These are phyloP conservation scores for Ramazzottius varieornatus DNA, from an alignment of 2,888 invertebrate species.

Conservation along the genomic window DNA sequence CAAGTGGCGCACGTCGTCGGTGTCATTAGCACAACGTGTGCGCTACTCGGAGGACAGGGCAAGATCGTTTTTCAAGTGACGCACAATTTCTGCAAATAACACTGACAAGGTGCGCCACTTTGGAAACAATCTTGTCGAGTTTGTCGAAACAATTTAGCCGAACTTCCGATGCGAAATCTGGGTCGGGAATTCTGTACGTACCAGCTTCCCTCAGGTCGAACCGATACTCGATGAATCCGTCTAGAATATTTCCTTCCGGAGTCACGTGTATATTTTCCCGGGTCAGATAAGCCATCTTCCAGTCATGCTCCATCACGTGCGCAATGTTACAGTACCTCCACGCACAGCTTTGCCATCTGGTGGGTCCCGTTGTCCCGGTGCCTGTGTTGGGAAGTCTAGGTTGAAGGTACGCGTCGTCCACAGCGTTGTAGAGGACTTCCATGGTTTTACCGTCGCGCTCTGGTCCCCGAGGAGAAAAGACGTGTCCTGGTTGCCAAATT, in stretches of 20 bases:
- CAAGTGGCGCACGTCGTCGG: too few species aligned
- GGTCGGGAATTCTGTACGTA: not conserved
- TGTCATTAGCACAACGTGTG: not conserved
- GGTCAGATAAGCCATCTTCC: not conserved
- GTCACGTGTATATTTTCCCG: not conserved
- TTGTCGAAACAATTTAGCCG: too few species aligned
- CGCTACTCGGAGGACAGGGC: too few species aligned
- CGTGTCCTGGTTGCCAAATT: not conserved
- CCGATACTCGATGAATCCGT: not conserved
- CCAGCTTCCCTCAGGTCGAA: not conserved
- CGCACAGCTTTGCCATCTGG: not conserved
- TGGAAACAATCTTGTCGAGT: too few species aligned
- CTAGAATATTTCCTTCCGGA: not conserved
- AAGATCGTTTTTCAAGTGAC: too few species aligned
- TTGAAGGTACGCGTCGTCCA: not conserved
- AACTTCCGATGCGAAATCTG: too few species aligned
- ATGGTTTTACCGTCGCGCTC: not conserved
- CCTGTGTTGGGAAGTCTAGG: not conserved
- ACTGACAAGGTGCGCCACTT: too few species aligned
- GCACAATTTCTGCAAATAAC: too few species aligned
- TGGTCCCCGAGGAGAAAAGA: not conserved
- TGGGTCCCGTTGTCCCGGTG: too few species aligned
- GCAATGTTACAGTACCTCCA: not conserved
- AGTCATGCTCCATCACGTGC: not conserved
- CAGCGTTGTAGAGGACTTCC: not conserved